Evolutionary conservation across 2,797 vertebrate genomes (phyloP).

Genomic region (Dendrocincla tyrannina): DNA sequence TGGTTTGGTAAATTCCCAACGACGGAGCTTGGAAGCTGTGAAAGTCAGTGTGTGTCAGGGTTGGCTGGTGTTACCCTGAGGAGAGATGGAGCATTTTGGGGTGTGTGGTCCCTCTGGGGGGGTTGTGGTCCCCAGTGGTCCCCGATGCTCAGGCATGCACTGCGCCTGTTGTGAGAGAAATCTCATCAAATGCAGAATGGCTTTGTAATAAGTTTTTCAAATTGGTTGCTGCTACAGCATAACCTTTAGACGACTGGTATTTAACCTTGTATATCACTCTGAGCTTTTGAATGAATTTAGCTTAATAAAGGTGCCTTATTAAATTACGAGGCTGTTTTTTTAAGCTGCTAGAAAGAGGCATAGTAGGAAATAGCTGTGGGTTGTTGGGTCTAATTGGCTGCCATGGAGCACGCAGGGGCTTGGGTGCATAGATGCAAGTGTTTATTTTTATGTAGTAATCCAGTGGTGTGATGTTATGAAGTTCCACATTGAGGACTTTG

Average conservation of each 20-base stretch:
- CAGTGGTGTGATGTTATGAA: background rate
- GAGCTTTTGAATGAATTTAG: slow-evolving; percentile 57
- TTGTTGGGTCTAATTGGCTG: slow-evolving; percentile 59
- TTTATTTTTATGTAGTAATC: slow-evolving; percentile 4
- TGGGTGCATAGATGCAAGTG: background rate
- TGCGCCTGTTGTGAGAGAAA: slow-evolving; percentile 12
- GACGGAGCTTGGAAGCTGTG: rapidly evolving
- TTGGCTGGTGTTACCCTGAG: background rate
- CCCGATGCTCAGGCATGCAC: background rate
- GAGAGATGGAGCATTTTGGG: background rate
- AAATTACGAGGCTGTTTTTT: slow-evolving; percentile 47
- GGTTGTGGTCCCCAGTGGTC: background rate
- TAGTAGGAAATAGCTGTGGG: slow-evolving; percentile 60
- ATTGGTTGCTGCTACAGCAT: slow-evolving; percentile 53
- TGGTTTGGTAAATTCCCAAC: background rate
- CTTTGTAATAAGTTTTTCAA: slow-evolving; percentile 69
- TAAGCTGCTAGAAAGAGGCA: background rate
- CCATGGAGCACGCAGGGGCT: background rate
- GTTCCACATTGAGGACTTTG: background rate
- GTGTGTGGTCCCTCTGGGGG: background rate
- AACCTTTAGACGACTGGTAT: slow-evolving; percentile 58
- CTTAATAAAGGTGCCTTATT: slow-evolving; percentile 64
- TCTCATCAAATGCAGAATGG: slow-evolving; percentile 61
- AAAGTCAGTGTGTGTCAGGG: rapidly evolving
- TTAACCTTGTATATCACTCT: slow-evolving; percentile 71